A percentile compares a stretch with the other conserved stretches of the same genome.
Evolutionary conservation across 2,888 invertebrate species (phyloP).

Genomic region (Frankliniella intonsa): DNA sequence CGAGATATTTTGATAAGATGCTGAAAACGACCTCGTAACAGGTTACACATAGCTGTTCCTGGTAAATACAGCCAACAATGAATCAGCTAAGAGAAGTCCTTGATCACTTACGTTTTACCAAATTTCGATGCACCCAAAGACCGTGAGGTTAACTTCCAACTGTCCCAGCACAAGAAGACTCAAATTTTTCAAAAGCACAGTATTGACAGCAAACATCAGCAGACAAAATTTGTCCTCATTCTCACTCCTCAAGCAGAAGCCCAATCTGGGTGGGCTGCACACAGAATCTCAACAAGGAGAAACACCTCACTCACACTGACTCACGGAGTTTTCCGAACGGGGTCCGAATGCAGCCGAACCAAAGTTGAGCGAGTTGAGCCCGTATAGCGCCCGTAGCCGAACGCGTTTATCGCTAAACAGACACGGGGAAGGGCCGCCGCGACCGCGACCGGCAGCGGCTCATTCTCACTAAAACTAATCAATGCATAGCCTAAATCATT

Average conservation of each 20-base stretch:
- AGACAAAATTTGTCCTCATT: neutral
- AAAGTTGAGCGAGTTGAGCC: neutral
- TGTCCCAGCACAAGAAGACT: neutral
- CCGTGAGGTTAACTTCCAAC: neutral
- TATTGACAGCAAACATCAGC: slow-evolving; percentile 4
- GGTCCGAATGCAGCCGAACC: neutral
- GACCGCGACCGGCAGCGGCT: no score
- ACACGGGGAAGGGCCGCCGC: no score
- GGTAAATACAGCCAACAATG: neutral
- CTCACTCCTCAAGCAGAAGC: slow-evolving; percentile 4
- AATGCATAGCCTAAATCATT: no score
- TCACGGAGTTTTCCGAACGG: neutral
- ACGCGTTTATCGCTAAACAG: no score
- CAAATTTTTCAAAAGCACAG: neutral
- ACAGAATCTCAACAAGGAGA: slow-evolving; percentile 19
- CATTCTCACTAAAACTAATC: no score
- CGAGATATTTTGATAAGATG: neutral
- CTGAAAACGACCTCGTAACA: no score
- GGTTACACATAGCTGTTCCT: no score
- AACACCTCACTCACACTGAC: neutral
- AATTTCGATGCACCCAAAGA: neutral
- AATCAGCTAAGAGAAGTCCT: slow-evolving; percentile 5
- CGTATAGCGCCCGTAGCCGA: no score
- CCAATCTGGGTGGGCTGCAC: slow-evolving; percentile 11
- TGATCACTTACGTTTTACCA: slow-evolving; percentile 9